Percentiles rank a stretch among this genome's conserved stretches.
Evolutionary conservation across 2,888 invertebrate species (phyloP).

Genomic region (Rhogogaster chlorosoma): DNA sequence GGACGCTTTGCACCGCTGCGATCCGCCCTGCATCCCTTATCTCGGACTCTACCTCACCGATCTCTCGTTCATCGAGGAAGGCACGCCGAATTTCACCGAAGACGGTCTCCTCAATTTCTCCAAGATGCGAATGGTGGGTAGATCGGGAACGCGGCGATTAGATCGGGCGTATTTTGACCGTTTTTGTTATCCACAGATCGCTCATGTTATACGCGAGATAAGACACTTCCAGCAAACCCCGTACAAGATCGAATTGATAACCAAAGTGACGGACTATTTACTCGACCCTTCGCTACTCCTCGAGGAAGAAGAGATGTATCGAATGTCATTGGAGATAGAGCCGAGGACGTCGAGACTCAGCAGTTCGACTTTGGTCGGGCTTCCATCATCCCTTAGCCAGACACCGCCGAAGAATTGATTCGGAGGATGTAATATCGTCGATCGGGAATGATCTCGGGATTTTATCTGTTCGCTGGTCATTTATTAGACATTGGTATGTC

Average conservation of each 20-base stretch:
- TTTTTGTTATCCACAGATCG: constrained; percentile 84
- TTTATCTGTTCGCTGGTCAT: background rate
- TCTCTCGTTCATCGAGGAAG: constrained; percentile 95
- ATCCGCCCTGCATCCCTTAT: constrained; percentile 93
- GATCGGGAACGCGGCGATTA: background rate
- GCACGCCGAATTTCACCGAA: constrained; percentile 93
- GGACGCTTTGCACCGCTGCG: constrained; percentile 93
- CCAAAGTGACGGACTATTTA: constrained; percentile 89
- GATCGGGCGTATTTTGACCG: background rate
- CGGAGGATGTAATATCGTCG: background rate
- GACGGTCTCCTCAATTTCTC: constrained; percentile 94
- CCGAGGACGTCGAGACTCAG: constrained; percentile 85
- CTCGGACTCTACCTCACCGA: constrained; percentile 94
- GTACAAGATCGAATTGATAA: constrained; percentile 93
- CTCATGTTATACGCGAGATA: constrained; percentile 95
- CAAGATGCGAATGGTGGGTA: constrained; percentile 94
- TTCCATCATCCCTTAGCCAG: constrained; percentile 65
- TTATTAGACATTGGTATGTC: background rate
- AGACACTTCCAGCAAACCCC: constrained; percentile 94
- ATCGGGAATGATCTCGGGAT: background rate
- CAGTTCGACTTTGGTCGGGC: constrained; percentile 73
- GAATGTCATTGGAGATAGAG: constrained; percentile 90
- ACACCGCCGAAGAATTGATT: constrained; percentile 54
- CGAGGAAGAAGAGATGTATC: constrained; percentile 90
- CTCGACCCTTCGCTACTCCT: constrained; percentile 88